phyloP scores from a whole-genome alignment of 2,797 vertebrate species.

The Tokudaia tokunoshimensis region DNA sequence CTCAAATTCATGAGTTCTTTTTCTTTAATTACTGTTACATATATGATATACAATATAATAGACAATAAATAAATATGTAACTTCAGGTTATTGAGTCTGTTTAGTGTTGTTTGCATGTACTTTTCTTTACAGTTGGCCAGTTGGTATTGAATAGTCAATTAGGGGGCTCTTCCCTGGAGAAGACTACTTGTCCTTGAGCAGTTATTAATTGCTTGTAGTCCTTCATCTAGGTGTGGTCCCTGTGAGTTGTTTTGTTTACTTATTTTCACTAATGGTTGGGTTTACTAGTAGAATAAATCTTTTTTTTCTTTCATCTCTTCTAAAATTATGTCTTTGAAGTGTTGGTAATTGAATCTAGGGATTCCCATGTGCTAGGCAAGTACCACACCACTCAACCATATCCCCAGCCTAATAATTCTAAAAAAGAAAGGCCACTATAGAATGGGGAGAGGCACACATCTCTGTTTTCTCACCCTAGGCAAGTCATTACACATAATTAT shows the following conservation, averaged over 20 bases:
- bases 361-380: neutral
- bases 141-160: neutral
- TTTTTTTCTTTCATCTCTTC: conserved; percentile 22
- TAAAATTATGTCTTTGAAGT: neutral
- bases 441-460: conserved; percentile 27
- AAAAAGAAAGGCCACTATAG: conserved; percentile 5
- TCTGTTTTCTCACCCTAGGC: neutral
- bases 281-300: conserved; percentile 39
- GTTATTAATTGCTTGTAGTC: neutral
- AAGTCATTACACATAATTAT: conserved; percentile 48
- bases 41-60: neutral
- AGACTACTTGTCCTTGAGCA: neutral
- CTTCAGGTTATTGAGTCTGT: neutral
- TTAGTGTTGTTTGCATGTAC: neutral
- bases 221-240: neutral
- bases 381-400: neutral
- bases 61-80: neutral
- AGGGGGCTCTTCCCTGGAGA: neutral
- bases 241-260: conserved; percentile 52
- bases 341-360: neutral
- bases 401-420: neutral
- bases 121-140: neutral
- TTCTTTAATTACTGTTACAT: neutral
- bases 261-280: conserved; percentile 22
- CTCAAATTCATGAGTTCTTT: neutral